Percentiles rank a stretch among this genome's conserved stretches.
phyloP scores from a whole-genome alignment of 1,140 invertebrate species.

The Drosophila tristis region DNA sequence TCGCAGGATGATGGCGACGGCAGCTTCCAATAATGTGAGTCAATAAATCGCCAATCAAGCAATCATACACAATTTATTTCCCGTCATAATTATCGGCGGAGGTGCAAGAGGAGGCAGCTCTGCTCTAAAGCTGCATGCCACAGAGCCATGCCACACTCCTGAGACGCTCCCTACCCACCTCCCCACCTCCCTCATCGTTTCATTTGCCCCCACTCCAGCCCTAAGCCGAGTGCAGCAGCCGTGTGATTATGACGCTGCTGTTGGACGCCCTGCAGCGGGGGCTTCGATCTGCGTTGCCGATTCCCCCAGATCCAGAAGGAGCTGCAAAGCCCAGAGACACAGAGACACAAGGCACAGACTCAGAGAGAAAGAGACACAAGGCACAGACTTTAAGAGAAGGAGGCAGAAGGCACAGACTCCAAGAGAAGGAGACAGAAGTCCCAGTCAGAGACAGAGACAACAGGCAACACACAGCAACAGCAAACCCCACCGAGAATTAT shows the following conservation, averaged over 20 bases:
- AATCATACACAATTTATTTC: conserved; percentile 84
- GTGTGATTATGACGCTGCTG: conserved; percentile 80
- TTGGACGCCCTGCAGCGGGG: conserved; percentile 76
- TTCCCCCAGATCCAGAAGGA: conserved; percentile 20
- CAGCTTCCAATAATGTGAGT: conserved; percentile 82
- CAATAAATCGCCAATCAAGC: conserved; percentile 84
- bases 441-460: conserved; percentile 6
- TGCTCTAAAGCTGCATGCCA: conserved; percentile 7
- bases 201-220: conserved; percentile 23
- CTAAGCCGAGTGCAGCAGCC: conserved; percentile 57
- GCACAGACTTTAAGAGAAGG: conserved; percentile 3
- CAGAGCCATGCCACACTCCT: not conserved
- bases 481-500: too few species aligned
- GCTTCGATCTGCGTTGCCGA: conserved; percentile 26
- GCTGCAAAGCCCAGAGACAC: conserved; percentile 15
- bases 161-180: not conserved
- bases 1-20: conserved; percentile 49
- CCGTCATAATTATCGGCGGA: conserved; percentile 78
- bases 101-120: conserved; percentile 24
- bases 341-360: conserved; percentile 15
- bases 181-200: not conserved
- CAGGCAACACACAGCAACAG: conserved; percentile 1
- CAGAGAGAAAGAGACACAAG: conserved; percentile 19
- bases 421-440: conserved; percentile 4
- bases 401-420: conserved; percentile 12